phyloP scores from a whole-genome alignment of 2,113 vertebrate species.

The Chlorodrepanis virens region DNA sequence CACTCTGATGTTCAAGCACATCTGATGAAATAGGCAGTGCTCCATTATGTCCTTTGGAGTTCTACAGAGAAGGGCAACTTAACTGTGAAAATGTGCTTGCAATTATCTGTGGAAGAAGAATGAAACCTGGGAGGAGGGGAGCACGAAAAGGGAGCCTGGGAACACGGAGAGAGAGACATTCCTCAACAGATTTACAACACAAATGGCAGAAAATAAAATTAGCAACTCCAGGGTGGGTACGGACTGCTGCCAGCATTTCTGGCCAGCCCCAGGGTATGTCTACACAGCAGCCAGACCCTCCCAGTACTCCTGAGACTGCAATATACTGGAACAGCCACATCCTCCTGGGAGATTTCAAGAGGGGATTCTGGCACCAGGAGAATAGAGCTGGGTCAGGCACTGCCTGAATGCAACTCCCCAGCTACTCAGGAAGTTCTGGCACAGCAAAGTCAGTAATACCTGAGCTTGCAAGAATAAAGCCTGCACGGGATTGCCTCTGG shows the following conservation, averaged over 20 bases:
- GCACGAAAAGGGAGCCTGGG: slow-evolving; percentile 48
- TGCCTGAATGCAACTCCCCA: neutral
- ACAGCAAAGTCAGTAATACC: neutral
- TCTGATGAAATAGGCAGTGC: neutral
- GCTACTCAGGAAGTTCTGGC: neutral
- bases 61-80: slow-evolving; percentile 24
- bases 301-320: slow-evolving; percentile 6
- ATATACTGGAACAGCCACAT: neutral
- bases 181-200: slow-evolving; percentile 57
- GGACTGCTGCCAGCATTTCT: slow-evolving; percentile 17
- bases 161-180: slow-evolving; percentile 55
- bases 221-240: slow-evolving; percentile 54
- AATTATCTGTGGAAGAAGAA: slow-evolving; percentile 64
- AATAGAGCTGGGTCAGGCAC: neutral
- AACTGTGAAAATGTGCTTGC: slow-evolving; percentile 60
- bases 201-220: slow-evolving; percentile 66
- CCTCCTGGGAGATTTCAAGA: neutral
- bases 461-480: neutral
- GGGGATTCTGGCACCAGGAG: neutral
- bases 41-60: neutral
- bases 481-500: neutral
- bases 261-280: slow-evolving; percentile 31
- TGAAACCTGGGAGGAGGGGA: slow-evolving; percentile 65
- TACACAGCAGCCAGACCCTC: slow-evolving; percentile 12
- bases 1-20: neutral